Conservation (phyloP, 2,113 vertebrate species). For the Uria aalge region DNA sequence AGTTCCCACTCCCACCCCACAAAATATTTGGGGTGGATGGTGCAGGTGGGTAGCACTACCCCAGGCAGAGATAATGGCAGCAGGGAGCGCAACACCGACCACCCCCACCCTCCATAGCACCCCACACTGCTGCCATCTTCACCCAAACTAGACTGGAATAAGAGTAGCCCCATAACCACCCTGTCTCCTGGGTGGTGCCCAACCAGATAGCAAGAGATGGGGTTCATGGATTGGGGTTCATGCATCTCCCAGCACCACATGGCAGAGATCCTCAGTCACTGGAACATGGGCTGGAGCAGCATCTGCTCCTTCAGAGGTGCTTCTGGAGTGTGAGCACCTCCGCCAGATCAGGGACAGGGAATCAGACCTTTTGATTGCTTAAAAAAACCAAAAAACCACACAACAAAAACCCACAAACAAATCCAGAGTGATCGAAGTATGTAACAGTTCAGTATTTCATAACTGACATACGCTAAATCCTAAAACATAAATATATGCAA, state of each 20-base stretch:
- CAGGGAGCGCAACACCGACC: not conserved
- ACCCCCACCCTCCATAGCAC: not conserved
- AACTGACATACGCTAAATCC: not conserved
- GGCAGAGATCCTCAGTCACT: not conserved
- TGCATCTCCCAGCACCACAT: not conserved
- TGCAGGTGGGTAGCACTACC: accelerated
- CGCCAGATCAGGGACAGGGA: not conserved
- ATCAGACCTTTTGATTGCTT: not conserved
- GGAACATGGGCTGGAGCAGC: not conserved
- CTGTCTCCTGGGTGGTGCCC: not conserved
- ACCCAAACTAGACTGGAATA: not conserved
- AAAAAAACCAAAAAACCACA: not conserved
- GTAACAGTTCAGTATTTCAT: not conserved
- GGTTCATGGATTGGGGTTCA: accelerated
- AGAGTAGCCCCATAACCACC: not conserved
- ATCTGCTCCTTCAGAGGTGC: not conserved
- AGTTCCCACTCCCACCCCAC: not conserved
- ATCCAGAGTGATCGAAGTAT: not conserved
- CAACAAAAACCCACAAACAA: not conserved
- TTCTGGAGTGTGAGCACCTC: not conserved
- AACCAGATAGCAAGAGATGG: not conserved
- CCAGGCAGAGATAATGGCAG: not conserved
- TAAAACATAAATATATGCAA: not conserved
- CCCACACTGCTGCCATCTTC: not conserved
- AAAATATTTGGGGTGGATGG: not conserved